These are phyloP conservation scores for Acipenser oxyrinchus DNA, from an alignment of 2,797 vertebrate species.

Conservation along the genomic window DNA sequence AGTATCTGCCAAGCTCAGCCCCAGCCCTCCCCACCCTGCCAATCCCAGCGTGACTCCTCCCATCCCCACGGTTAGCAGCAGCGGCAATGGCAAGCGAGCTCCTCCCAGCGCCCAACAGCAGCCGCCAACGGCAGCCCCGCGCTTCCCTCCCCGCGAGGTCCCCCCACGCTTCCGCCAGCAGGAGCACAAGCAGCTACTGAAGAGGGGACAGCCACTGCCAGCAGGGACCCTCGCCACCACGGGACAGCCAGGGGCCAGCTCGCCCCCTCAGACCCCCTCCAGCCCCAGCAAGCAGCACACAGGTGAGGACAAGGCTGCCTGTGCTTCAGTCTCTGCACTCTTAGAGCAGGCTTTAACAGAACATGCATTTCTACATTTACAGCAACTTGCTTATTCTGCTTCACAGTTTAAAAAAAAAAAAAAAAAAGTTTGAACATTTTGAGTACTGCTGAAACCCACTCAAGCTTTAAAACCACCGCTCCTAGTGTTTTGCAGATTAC, in stretches of 20 bases:
- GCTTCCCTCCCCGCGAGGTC: slow-evolving; percentile 90
- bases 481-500: too few relatives aligned
- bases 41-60: slow-evolving; percentile 75
- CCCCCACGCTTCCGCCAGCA: slow-evolving; percentile 94
- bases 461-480: too few relatives aligned
- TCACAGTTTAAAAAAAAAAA: too few relatives aligned
- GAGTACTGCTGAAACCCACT: too few relatives aligned
- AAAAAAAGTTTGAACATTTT: too few relatives aligned
- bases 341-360: neutral
- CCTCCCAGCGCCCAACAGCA: slow-evolving; percentile 65
- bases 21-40: slow-evolving; percentile 78
- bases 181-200: slow-evolving; percentile 95
- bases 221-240: slow-evolving; percentile 60
- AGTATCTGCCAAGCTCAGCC: slow-evolving; percentile 86
- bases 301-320: slow-evolving; percentile 49
- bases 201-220: slow-evolving; percentile 87
- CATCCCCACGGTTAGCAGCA: slow-evolving; percentile 65
- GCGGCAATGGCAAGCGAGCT: slow-evolving; percentile 64
- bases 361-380: too few relatives aligned
- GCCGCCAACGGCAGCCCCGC: slow-evolving; percentile 67
- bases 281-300: slow-evolving; percentile 60
- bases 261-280: slow-evolving; percentile 37
- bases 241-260: slow-evolving; percentile 48
- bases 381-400: too few relatives aligned
- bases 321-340: accelerated